A percentile compares a stretch with the other conserved stretches of the same genome.
Evolutionary conservation across 92 coral and sea anemone species (phyloP).

Genomic region (Heteractis magnifica): DNA sequence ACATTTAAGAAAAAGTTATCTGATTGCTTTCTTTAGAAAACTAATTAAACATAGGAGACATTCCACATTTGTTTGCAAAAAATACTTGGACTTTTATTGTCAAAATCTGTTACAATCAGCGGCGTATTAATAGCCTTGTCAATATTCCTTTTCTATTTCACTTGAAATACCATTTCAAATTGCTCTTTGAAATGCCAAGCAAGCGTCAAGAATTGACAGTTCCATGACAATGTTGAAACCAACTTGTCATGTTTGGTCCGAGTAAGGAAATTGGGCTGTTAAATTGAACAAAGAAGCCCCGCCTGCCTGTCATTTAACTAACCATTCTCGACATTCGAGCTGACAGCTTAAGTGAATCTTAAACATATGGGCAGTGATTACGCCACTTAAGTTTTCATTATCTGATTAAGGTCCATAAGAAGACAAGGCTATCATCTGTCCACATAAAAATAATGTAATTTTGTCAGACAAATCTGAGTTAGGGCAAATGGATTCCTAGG

Average conservation of each 20-base stretch:
- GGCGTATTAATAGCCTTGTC: not conserved
- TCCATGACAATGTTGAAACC: not conserved
- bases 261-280: not conserved
- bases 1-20: too few relatives aligned
- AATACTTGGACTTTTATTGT: too few relatives aligned
- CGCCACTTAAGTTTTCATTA: conserved; percentile 7
- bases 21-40: too few relatives aligned
- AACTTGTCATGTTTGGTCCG: not conserved
- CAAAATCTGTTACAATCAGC: too few relatives aligned
- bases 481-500: not conserved
- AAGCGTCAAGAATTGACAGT: not conserved
- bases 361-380: not conserved
- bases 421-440: not conserved
- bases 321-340: not conserved
- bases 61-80: too few relatives aligned
- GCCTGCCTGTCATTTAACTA: not conserved
- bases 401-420: conserved; percentile 4
- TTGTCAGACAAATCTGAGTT: not conserved
- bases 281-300: not conserved
- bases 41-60: too few relatives aligned
- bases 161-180: not conserved
- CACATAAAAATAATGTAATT: too few relatives aligned
- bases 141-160: too few relatives aligned
- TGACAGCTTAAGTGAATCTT: not conserved
- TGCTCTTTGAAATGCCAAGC: not conserved